Conservation (phyloP, 2,113 vertebrate species). For the Perca fluviatilis region DNA sequence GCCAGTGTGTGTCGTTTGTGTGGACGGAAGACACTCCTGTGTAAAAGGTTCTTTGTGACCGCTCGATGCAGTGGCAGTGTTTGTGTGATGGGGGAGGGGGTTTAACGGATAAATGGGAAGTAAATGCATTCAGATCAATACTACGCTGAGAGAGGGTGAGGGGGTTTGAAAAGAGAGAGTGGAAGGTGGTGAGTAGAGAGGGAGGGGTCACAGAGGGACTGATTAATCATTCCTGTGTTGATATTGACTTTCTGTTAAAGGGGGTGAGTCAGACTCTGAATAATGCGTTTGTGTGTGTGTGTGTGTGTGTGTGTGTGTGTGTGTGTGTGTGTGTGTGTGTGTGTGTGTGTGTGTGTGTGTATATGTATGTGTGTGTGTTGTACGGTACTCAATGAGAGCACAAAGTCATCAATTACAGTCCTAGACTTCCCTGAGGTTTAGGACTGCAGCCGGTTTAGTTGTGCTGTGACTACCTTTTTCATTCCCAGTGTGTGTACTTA, state of each 20-base stretch:
- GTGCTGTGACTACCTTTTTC: conserved; percentile 22
- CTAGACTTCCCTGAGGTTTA: conserved; percentile 55
- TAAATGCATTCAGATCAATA: conserved; percentile 89
- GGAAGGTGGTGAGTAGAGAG: conserved; percentile 65
- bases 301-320: no score
- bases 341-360: conserved; percentile 13
- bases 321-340: conserved; percentile 28
- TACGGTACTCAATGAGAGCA: conserved; percentile 59
- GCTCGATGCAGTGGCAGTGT: conserved; percentile 72
- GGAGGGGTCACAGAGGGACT: conserved; percentile 72
- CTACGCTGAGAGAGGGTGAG: conserved; percentile 77
- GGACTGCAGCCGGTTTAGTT: conserved; percentile 29
- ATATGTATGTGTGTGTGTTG: conserved; percentile 48
- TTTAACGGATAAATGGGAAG: conserved; percentile 82
- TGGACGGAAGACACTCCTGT: conserved; percentile 55
- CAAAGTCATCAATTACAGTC: conserved; percentile 80
- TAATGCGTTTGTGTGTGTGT: conserved; percentile 67
- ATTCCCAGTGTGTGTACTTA: conserved; percentile 33
- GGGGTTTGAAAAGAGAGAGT: conserved; percentile 68
- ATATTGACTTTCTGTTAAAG: conserved; percentile 87
- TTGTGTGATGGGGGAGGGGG: conserved; percentile 58
- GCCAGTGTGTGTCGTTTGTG: conserved; percentile 33
- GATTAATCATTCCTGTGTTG: conserved; percentile 86
- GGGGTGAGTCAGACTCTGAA: conserved; percentile 81
- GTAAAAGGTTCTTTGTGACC: conserved; percentile 81